These are phyloP conservation scores for Platorchestia sp. DNA, from an alignment of 1,140 invertebrate genomes.

Conservation along the genomic window DNA sequence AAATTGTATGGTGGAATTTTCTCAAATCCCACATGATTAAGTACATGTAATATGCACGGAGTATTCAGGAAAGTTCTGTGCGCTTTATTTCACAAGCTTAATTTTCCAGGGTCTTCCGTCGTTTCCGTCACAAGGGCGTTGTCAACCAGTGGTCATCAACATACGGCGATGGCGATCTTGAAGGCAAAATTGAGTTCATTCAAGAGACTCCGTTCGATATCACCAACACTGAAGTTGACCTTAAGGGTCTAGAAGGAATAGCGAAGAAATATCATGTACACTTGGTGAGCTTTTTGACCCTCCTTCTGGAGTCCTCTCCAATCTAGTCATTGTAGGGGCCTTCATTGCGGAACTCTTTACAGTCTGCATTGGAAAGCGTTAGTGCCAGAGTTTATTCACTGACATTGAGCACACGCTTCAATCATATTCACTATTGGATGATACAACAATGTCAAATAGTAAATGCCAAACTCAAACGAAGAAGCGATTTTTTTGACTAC, in stretches of 20 bases:
- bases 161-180: conserved; percentile 71
- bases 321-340: too few species aligned
- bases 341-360: too few species aligned
- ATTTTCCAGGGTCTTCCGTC: conserved; percentile 78
- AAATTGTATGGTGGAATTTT: too few species aligned
- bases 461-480: too few species aligned
- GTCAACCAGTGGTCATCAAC: conserved; percentile 86
- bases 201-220: conserved; percentile 69
- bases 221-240: conserved; percentile 85
- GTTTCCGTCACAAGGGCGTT: conserved; percentile 86
- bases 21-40: too few species aligned
- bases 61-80: neutral
- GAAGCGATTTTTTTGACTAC: too few species aligned
- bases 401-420: too few species aligned
- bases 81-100: neutral
- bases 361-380: too few species aligned
- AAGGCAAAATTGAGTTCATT: conserved; percentile 83
- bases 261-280: conserved; percentile 86
- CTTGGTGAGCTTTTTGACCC: conserved; percentile 74
- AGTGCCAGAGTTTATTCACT: too few species aligned
- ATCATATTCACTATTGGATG: too few species aligned
- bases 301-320: neutral
- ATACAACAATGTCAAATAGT: too few species aligned
- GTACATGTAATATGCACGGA: neutral
- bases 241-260: conserved; percentile 80